These are phyloP conservation scores for Notodonta dromedarius DNA, from an alignment of 2,888 invertebrate species.

Conservation along the genomic window DNA sequence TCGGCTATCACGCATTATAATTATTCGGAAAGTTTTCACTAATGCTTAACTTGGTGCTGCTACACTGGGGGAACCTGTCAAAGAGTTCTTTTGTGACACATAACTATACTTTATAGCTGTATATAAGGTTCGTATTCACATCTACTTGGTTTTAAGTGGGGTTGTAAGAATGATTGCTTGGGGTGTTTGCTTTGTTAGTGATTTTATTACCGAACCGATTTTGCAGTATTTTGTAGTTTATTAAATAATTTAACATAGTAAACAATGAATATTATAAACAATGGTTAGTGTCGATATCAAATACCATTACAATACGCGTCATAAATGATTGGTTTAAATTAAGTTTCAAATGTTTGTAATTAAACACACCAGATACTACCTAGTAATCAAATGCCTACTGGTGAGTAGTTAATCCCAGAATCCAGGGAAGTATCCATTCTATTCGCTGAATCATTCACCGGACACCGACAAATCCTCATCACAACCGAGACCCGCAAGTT, in stretches of 20 bases:
- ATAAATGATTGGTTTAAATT: too few species aligned
- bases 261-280: too few species aligned
- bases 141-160: not conserved
- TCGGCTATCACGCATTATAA: constrained; percentile 66
- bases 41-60: constrained; percentile 55
- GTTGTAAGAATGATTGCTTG: not conserved
- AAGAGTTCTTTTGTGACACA: constrained; percentile 56
- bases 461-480: not conserved
- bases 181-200: constrained; percentile 1
- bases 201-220: not conserved
- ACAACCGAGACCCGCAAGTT: not conserved
- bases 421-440: not conserved
- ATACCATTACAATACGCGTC: too few species aligned
- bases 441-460: not conserved
- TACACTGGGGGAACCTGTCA: constrained; percentile 52
- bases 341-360: too few species aligned
- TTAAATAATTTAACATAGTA: too few species aligned
- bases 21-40: constrained; percentile 77
- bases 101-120: not conserved
- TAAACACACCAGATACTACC: too few species aligned
- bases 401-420: too few species aligned
- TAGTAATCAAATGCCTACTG: too few species aligned
- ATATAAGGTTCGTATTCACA: not conserved
- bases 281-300: too few species aligned
- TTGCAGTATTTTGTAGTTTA: not conserved